These are phyloP conservation scores for Mirza zaza DNA, from an alignment of 2,113 vertebrate genomes.

Conservation along the genomic window DNA sequence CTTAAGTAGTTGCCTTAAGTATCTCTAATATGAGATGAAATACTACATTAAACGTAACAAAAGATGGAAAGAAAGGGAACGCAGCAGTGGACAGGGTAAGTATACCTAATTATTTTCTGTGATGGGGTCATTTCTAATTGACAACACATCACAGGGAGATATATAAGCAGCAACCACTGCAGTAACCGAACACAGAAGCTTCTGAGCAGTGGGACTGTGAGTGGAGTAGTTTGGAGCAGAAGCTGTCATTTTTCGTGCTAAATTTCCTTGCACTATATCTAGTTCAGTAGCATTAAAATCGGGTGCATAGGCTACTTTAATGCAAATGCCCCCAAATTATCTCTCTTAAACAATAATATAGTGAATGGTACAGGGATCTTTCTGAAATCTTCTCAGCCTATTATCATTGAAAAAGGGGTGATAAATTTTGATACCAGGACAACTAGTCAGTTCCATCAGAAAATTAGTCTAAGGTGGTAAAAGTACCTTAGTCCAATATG, in stretches of 20 bases:
- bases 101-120: background rate
- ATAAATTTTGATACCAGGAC: background rate
- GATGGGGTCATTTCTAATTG: fast-evolving
- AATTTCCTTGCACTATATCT: background rate
- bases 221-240: background rate
- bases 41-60: background rate
- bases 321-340: background rate
- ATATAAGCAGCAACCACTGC: background rate
- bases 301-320: background rate
- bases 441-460: background rate
- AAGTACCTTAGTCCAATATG: background rate
- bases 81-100: background rate
- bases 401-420: background rate
- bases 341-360: background rate
- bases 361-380: background rate
- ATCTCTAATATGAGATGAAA: background rate
- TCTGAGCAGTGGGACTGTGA: no score
- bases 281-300: background rate
- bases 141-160: background rate
- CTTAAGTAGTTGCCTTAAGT: background rate
- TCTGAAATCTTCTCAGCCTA: background rate
- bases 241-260: background rate
- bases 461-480: background rate
- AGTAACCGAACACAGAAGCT: no score
- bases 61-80: no score